Evolutionary conservation across 2,888 invertebrate species (phyloP).

Genomic region (Liodrosophila aerea): DNA sequence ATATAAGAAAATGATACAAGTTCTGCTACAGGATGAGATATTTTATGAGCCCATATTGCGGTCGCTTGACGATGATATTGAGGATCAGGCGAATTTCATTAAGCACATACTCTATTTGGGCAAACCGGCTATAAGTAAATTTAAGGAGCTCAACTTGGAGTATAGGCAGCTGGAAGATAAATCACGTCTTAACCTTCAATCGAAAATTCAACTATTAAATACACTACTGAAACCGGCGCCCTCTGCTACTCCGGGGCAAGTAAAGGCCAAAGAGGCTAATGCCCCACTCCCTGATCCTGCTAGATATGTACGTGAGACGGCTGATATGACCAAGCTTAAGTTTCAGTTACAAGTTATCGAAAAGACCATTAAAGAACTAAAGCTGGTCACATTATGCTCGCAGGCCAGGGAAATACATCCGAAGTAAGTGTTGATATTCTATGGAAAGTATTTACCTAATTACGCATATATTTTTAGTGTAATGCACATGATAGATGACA

Average conservation of each 20-base stretch:
- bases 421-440: slow-evolving; percentile 56
- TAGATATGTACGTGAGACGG: slow-evolving; percentile 80
- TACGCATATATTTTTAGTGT: slow-evolving; percentile 55
- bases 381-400: slow-evolving; percentile 75
- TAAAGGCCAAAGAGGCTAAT: slow-evolving; percentile 12
- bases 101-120: slow-evolving; percentile 79
- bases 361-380: slow-evolving; percentile 75
- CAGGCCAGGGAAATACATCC: slow-evolving; percentile 79
- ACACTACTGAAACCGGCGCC: neutral
- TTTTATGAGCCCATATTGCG: slow-evolving; percentile 81
- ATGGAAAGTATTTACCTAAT: neutral
- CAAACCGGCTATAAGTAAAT: slow-evolving; percentile 75
- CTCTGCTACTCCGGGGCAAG: neutral
- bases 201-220: slow-evolving; percentile 2
- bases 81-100: slow-evolving; percentile 79
- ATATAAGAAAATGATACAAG: slow-evolving; percentile 78
- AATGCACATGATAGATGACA: slow-evolving; percentile 70
- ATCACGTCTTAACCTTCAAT: slow-evolving; percentile 59
- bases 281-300: slow-evolving; percentile 30
- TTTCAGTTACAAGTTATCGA: slow-evolving; percentile 70
- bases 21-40: slow-evolving; percentile 76
- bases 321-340: slow-evolving; percentile 77
- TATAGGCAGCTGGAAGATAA: slow-evolving; percentile 71
- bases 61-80: slow-evolving; percentile 78
- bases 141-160: slow-evolving; percentile 69